These are phyloP conservation scores for Bubo bubo DNA, from an alignment of 2,113 vertebrate species.

Conservation along the genomic window DNA sequence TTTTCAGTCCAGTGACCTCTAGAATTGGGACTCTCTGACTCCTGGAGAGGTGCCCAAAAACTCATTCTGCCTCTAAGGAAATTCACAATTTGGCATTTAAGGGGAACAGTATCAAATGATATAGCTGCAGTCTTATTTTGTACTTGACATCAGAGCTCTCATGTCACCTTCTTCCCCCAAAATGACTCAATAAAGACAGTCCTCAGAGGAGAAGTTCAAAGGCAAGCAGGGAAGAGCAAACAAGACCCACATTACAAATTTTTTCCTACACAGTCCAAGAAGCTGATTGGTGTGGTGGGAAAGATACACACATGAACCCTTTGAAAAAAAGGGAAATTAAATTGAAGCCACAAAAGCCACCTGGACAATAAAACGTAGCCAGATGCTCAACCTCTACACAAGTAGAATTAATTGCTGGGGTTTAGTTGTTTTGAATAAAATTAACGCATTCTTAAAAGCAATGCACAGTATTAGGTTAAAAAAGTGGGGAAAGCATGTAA, in stretches of 20 bases:
- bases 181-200: not conserved
- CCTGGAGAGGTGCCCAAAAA: slow-evolving; percentile 54
- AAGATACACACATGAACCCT: not conserved
- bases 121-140: slow-evolving; percentile 15
- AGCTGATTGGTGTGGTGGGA: not conserved
- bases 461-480: not conserved
- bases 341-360: not conserved
- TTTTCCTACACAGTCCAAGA: not conserved
- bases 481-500: not conserved
- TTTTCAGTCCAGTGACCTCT: slow-evolving; percentile 46
- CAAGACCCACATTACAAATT: not conserved
- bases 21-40: slow-evolving; percentile 50
- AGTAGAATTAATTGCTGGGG: not conserved
- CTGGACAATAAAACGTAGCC: not conserved
- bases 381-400: not conserved
- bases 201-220: slow-evolving; percentile 22
- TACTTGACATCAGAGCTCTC: slow-evolving; percentile 45
- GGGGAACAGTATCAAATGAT: slow-evolving; percentile 44
- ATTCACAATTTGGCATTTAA: slow-evolving; percentile 63
- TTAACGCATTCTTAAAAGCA: not conserved
- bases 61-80: slow-evolving; percentile 52
- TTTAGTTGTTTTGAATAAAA: not conserved
- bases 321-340: not conserved
- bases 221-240: not conserved
- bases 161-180: slow-evolving; percentile 21